A percentile compares a stretch with the other conserved stretches of the same genome.
Conservation (phyloP, 2,113 vertebrate genomes). For the Labeo catla region DNA sequence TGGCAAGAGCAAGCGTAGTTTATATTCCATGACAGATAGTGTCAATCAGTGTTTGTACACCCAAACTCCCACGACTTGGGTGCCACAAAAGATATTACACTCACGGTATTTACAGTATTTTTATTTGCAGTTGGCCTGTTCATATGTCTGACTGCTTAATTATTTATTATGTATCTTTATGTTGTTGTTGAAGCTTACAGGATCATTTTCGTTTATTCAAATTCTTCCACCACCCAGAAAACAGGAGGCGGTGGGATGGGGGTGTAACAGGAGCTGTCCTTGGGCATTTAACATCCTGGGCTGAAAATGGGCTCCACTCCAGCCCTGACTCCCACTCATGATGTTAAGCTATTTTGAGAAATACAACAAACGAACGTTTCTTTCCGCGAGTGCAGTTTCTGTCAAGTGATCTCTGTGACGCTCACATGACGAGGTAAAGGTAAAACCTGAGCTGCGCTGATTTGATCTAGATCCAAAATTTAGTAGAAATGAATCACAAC, state of each 20-base stretch:
- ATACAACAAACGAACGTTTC: neutral
- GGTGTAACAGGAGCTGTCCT: neutral
- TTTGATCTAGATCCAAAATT: neutral
- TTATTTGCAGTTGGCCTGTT: no score
- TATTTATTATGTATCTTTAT: no score
- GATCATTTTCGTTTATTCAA: neutral
- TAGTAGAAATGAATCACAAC: neutral
- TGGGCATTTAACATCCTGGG: neutral
- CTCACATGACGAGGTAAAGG: neutral
- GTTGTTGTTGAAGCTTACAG: neutral
- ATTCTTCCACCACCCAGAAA: neutral
- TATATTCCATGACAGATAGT: neutral
- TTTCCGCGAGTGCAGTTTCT: neutral
- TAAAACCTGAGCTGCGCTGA: neutral
- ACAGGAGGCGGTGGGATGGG: neutral
- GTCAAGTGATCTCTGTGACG: neutral
- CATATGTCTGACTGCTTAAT: no score
- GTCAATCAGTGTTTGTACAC: neutral
- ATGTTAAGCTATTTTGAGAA: neutral
- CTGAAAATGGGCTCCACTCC: neutral
- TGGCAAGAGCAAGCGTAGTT: neutral
- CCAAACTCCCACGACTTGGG: neutral
- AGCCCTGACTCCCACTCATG: neutral
- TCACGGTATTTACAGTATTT: no score
- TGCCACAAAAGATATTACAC: neutral